Evolutionary conservation across 2,113 vertebrate genomes (phyloP).

Genomic region (Butorides virescens): DNA sequence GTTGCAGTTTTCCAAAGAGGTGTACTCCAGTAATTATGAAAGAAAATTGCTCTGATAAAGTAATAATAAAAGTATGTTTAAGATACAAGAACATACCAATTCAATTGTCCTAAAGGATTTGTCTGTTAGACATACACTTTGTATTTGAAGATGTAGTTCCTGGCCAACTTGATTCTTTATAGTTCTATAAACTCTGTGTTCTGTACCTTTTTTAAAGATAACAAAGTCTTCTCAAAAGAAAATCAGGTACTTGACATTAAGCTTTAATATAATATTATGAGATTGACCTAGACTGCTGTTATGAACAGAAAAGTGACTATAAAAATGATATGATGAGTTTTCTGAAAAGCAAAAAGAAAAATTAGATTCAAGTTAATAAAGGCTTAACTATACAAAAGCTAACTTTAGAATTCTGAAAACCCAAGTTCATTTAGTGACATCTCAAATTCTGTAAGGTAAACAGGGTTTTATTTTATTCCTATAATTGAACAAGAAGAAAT

Average conservation of each 20-base stretch:
- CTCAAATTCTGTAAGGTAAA: background rate
- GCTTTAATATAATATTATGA: background rate
- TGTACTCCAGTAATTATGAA: background rate
- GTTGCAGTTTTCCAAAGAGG: background rate
- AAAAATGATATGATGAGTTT: background rate
- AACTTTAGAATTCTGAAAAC: background rate
- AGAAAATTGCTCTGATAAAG: constrained; percentile 2
- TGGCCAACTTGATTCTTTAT: background rate
- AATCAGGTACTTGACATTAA: background rate
- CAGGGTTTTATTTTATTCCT: background rate
- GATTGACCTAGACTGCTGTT: background rate
- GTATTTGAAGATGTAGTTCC: background rate
- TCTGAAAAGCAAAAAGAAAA: background rate
- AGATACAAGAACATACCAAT: background rate
- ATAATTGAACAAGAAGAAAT: background rate
- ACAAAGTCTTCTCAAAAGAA: background rate
- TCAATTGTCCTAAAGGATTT: background rate
- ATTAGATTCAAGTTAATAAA: background rate
- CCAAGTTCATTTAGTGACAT: background rate
- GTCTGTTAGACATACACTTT: background rate
- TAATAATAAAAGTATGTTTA: background rate
- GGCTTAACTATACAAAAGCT: background rate
- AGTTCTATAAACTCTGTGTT: background rate
- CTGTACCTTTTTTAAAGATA: background rate
- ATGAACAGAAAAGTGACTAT: background rate